Evolutionary conservation across 2,888 invertebrate species (phyloP).

Genomic region (Odontothrips loti): DNA sequence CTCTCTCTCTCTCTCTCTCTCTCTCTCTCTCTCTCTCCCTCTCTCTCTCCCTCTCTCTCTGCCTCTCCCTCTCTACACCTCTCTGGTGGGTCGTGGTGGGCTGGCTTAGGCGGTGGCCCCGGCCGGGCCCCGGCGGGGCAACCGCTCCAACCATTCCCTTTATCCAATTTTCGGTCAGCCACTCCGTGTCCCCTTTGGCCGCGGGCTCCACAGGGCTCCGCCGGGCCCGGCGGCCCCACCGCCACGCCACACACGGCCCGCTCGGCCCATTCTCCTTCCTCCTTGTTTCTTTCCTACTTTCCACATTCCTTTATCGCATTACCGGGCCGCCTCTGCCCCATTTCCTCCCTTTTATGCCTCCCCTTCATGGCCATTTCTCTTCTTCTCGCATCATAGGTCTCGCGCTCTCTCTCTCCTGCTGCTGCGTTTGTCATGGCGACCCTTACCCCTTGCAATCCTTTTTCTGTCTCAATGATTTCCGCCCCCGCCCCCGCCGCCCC

Average conservation of each 20-base stretch:
- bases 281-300: not conserved
- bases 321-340: slow-evolving; percentile 7
- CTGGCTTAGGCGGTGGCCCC: not conserved
- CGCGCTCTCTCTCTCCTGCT: not conserved
- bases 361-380: slow-evolving; percentile 11
- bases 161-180: slow-evolving; percentile 26
- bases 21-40: not conserved
- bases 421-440: slow-evolving; percentile 4
- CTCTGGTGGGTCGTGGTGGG: no score
- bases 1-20: not conserved
- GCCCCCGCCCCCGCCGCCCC: no score
- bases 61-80: not conserved
- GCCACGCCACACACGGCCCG: not conserved
- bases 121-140: not conserved
- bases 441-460: not conserved
- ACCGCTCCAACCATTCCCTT: not conserved
- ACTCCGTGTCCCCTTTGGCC: slow-evolving; percentile 8
- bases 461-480: no score
- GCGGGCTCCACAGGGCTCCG: not conserved
- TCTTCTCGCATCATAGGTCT: not conserved
- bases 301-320: slow-evolving; percentile 18
- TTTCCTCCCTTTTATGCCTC: slow-evolving; percentile 8
- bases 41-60: not conserved
- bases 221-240: not conserved
- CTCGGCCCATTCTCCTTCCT: not conserved